Conservation (phyloP, 2,113 vertebrate genomes). For the Cricetomys ansorgei region DNA sequence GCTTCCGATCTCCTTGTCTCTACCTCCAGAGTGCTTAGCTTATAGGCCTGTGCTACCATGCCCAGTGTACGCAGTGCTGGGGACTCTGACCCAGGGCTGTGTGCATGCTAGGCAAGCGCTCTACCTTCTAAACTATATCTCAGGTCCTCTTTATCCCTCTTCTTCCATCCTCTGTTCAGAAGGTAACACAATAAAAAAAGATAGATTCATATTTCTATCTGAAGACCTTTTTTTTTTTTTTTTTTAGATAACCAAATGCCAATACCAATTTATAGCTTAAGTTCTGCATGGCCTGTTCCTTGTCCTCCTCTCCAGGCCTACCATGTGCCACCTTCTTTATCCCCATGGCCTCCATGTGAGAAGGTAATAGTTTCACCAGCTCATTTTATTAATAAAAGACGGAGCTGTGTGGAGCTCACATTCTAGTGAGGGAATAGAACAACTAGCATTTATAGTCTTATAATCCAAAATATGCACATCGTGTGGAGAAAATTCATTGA, state of each 20-base stretch:
- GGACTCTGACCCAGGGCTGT: not conserved
- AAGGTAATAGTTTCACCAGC: not conserved
- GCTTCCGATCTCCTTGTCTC: not conserved
- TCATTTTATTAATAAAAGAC: not conserved
- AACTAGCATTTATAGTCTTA: not conserved
- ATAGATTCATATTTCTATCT: slow-evolving; percentile 39
- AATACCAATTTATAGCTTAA: not conserved
- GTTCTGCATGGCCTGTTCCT: not conserved
- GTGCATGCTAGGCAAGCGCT: not conserved
- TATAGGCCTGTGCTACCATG: no score
- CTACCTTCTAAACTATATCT: not conserved
- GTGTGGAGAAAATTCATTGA: not conserved
- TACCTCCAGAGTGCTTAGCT: not conserved
- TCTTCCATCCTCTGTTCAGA: not conserved
- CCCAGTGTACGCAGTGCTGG: not conserved
- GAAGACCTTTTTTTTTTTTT: slow-evolving; percentile 31
- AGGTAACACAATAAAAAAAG: not conserved
- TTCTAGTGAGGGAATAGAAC: not conserved
- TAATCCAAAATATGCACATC: not conserved
- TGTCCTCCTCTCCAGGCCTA: not conserved
- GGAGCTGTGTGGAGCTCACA: not conserved
- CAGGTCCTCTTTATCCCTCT: no score
- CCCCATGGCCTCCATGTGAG: not conserved
- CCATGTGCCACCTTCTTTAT: not conserved
- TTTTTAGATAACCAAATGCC: not conserved